phyloP scores from a whole-genome alignment of 2,113 vertebrate genomes.

The Rhinoderma darwinii region DNA sequence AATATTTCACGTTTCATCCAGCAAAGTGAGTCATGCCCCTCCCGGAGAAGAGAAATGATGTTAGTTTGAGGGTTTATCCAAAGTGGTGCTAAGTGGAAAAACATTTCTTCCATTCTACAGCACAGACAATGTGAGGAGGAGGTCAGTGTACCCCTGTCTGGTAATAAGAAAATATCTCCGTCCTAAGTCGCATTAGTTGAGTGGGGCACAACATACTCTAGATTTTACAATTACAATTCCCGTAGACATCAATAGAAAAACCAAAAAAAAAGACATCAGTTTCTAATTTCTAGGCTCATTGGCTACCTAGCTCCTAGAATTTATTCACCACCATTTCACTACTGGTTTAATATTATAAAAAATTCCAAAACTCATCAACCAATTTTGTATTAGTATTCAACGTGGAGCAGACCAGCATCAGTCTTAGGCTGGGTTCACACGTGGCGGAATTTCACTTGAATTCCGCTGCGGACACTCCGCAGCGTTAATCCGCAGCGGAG shows the following conservation, averaged over 20 bases:
- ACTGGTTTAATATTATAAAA: neutral
- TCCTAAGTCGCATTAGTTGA: neutral
- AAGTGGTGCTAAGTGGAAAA: slow-evolving; percentile 1
- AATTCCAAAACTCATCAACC: no score
- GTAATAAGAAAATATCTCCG: neutral
- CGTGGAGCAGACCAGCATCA: no score
- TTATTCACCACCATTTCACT: neutral
- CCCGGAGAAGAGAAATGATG: neutral
- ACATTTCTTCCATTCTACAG: neutral
- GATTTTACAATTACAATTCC: neutral
- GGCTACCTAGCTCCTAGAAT: neutral
- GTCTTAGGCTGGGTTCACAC: no score
- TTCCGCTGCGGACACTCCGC: no score
- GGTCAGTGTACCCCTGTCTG: neutral
- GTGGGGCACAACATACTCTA: neutral
- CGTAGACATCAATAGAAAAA: neutral
- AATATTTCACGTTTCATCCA: slow-evolving; percentile 38
- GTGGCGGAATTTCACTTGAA: no score
- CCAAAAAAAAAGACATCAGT: no score
- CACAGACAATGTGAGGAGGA: neutral
- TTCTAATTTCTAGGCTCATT: no score
- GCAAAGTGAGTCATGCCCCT: slow-evolving; percentile 26
- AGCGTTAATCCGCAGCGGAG: no score
- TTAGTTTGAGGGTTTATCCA: slow-evolving; percentile 10
- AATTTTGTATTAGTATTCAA: no score